Evolutionary conservation across 2,888 invertebrate genomes (phyloP).

Genomic region (Cryptophagus acutangulus): DNA sequence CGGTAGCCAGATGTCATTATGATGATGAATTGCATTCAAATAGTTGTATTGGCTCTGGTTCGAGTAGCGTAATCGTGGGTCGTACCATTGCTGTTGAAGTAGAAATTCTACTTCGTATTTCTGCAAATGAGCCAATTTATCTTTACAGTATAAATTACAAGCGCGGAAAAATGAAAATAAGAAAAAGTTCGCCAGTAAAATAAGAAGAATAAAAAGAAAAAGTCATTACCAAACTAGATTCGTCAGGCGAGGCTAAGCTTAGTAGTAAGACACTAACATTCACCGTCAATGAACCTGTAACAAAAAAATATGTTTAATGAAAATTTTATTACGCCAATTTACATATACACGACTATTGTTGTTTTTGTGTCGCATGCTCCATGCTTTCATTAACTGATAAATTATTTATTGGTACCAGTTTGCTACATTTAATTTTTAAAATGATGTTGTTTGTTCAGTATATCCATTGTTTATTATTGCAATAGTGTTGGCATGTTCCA

Average conservation of each 20-base stretch:
- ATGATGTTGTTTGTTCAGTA: too few relatives aligned
- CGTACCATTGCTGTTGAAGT: constrained; percentile 90
- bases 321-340: too few relatives aligned
- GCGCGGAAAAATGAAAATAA: too few relatives aligned
- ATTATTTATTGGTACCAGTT: too few relatives aligned
- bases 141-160: not conserved
- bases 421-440: too few relatives aligned
- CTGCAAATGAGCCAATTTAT: constrained; percentile 51
- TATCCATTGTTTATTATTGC: too few relatives aligned
- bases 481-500: too few relatives aligned
- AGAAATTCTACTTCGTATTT: constrained; percentile 96
- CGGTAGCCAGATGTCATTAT: constrained; percentile 88
- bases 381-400: too few relatives aligned
- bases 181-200: too few relatives aligned
- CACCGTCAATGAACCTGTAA: constrained; percentile 84
- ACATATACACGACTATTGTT: too few relatives aligned
- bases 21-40: constrained; percentile 89
- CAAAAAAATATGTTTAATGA: constrained; percentile 43
- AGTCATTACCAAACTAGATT: constrained; percentile 83
- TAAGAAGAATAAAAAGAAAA: too few relatives aligned
- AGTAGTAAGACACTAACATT: constrained; percentile 91
- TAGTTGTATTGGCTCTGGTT: constrained; percentile 84
- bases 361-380: too few relatives aligned
- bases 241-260: constrained; percentile 92
- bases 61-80: constrained; percentile 81